phyloP scores from a whole-genome alignment of 2,113 vertebrate genomes.

The western clawed frog (Xenopus tropicalis) region UCB_Xtro_10.0 CM004445.2:128130001-128130500 shows the following conservation, averaged over 20 bases:
- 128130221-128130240: slow-evolving; percentile 42
- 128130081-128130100: not conserved
- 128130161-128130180: slow-evolving; percentile 4
- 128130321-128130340: slow-evolving; percentile 40
- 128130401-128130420: slow-evolving; percentile 12
- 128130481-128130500: slow-evolving; percentile 43
- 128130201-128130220: slow-evolving; percentile 39
- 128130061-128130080: no score
- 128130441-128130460: slow-evolving; percentile 47
- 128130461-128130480: slow-evolving; percentile 47
- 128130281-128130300: slow-evolving; percentile 50
- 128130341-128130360: slow-evolving; percentile 48
- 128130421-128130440: slow-evolving; percentile 47
- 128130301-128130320: slow-evolving; percentile 35
- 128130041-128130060: no score
- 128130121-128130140: slow-evolving; percentile 21
- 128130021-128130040: no score
- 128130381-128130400: slow-evolving; percentile 34
- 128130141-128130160: slow-evolving; percentile 2
- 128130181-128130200: slow-evolving; percentile 42
- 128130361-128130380: slow-evolving; percentile 41
- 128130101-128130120: slow-evolving; percentile 17
- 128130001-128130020: no score
- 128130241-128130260: no score
- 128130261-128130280: slow-evolving; percentile 51